phyloP scores from a whole-genome alignment of 2,113 vertebrate species.

The Psammodynastes pulverulentus region DNA sequence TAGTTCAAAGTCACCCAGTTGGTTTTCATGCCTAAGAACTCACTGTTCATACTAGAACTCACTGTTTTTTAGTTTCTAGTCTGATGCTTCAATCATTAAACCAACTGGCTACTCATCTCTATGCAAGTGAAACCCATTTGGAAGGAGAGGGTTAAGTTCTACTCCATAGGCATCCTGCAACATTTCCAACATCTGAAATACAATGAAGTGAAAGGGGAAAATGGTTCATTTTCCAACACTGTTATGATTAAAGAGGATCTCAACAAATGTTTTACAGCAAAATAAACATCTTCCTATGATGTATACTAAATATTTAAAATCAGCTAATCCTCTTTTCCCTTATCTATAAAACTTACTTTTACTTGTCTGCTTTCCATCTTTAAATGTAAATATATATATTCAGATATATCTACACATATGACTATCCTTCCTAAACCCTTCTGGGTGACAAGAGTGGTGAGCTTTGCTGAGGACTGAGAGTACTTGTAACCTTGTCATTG shows the following conservation, averaged over 20 bases:
- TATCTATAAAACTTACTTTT: neutral
- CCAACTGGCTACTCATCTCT: neutral
- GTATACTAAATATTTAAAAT: constrained; percentile 3
- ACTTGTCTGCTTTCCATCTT: neutral
- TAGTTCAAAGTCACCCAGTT: no score
- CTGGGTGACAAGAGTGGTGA: neutral
- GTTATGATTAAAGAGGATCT: constrained; percentile 26
- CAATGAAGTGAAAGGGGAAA: neutral
- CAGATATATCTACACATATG: neutral
- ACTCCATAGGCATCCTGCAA: neutral
- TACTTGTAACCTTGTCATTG: neutral
- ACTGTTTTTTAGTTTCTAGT: no score
- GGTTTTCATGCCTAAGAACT: no score
- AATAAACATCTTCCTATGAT: constrained; percentile 32
- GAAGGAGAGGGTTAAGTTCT: neutral
- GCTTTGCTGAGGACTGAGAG: neutral
- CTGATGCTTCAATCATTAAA: no score
- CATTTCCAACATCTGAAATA: neutral
- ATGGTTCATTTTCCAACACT: neutral
- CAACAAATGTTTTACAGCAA: constrained; percentile 49
- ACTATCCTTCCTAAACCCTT: neutral
- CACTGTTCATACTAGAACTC: no score
- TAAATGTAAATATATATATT: neutral
- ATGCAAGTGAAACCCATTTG: neutral
- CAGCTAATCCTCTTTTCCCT: neutral